These are phyloP conservation scores for Bufo bufo DNA, from an alignment of 2,113 vertebrate genomes.

Conservation along the genomic window DNA sequence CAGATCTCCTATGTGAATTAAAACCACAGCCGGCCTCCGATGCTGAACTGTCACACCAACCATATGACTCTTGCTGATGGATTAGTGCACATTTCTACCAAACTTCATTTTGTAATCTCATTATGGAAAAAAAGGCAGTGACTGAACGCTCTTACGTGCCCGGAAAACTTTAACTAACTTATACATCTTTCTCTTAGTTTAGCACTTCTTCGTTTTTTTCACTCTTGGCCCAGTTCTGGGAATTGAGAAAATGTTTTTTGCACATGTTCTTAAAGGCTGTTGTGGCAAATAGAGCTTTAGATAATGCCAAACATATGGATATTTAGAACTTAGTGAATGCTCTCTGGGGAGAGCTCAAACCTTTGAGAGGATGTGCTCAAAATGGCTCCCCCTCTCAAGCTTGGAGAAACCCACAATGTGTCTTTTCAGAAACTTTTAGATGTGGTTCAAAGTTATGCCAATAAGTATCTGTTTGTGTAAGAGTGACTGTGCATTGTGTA, in stretches of 20 bases:
- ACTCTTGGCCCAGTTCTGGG: slow-evolving; percentile 60
- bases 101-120: slow-evolving; percentile 16
- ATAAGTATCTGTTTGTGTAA: slow-evolving; percentile 78
- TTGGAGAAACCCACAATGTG: slow-evolving; percentile 62
- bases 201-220: slow-evolving; percentile 49
- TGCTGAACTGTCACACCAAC: neutral
- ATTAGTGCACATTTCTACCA: neutral
- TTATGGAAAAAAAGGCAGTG: neutral
- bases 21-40: neutral
- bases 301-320: slow-evolving; percentile 56
- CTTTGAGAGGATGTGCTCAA: slow-evolving; percentile 61
- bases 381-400: slow-evolving; percentile 58
- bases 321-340: slow-evolving; percentile 61
- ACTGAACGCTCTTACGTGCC: slow-evolving; percentile 12
- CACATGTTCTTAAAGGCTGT: slow-evolving; percentile 61
- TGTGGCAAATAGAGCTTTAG: slow-evolving; percentile 60
- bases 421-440: slow-evolving; percentile 68
- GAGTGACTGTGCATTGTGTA: slow-evolving; percentile 85
- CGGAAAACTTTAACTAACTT: slow-evolving; percentile 29
- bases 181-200: slow-evolving; percentile 45
- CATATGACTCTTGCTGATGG: neutral
- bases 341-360: slow-evolving; percentile 66
- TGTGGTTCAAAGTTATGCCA: slow-evolving; percentile 77
- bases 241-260: slow-evolving; percentile 65
- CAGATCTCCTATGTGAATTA: neutral